Conservation (phyloP, 2,113 vertebrate genomes). For the Dolichallabes microphthalmus region DNA sequence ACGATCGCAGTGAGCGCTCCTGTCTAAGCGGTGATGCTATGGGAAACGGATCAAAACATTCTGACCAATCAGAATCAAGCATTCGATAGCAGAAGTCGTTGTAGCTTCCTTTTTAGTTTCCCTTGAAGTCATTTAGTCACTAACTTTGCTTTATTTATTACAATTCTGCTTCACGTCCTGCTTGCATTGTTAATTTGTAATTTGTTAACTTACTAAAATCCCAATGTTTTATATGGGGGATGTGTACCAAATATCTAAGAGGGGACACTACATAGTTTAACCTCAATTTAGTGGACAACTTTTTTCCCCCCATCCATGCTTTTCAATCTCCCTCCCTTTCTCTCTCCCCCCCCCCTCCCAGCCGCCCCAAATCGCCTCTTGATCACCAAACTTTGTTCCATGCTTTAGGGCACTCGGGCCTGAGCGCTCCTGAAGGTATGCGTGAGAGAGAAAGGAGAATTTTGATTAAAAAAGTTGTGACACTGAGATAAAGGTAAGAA, state of each 20-base stretch:
- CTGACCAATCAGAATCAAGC: constrained; percentile 9
- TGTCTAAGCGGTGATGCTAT: neutral
- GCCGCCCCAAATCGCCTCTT: constrained; percentile 61
- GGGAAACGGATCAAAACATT: neutral
- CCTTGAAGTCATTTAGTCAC: neutral
- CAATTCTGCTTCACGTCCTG: neutral
- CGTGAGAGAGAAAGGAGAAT: neutral
- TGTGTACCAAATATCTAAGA: neutral
- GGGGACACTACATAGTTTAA: constrained; percentile 61
- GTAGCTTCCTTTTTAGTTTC: neutral
- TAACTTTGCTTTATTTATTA: neutral
- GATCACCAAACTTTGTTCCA: constrained; percentile 73
- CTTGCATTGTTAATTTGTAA: neutral
- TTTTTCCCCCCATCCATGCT: constrained; percentile 36
- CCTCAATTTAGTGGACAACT: constrained; percentile 66
- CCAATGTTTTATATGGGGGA: neutral
- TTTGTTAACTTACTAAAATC: neutral
- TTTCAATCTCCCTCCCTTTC: constrained; percentile 39
- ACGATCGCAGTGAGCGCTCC: neutral
- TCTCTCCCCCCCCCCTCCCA: constrained; percentile 54
- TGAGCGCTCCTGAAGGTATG: constrained; percentile 56
- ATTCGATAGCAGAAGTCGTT: neutral
- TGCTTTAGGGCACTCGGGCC: constrained; percentile 58
- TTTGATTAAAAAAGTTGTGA: neutral
- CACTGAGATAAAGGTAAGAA: constrained; percentile 63